Evolutionary conservation across 2,888 invertebrate genomes (phyloP), one percentile per base, ranked within the genome.

Genomic region (Thecocarcelia acutangulata): DNA sequence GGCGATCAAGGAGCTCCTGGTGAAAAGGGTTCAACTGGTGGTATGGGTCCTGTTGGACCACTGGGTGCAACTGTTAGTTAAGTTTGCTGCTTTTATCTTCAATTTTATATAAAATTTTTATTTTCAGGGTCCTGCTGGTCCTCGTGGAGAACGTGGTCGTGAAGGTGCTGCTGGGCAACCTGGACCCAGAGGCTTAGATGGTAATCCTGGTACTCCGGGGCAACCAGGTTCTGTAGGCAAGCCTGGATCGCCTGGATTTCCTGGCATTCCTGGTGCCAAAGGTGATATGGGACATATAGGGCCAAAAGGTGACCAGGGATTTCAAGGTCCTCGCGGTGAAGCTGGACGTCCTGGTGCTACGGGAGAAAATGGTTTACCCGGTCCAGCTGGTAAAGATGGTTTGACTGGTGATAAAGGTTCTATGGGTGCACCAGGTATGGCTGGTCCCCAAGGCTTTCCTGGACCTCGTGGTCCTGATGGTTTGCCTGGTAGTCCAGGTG

Each of bases 241-340:
- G 91, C 92, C 95, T 19, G 97, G 97, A 3, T 92, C 96, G 15
- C 96, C 96, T 24, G 97, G 97, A 2, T 96, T 96, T 87, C 95
- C 96, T 8, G 97, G 97, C 37, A 87, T 84, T 83, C 94, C 95
- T 24, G 97, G 97, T 3, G 91, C 93, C 42, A 97, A 96, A 91
- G 97, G 96, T 13, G 96, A 96, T 89, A 93, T 93, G 91, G 97
- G 97, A 21, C 87, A 92, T 63, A 89, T 91, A 74, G 97, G 96
- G 0, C 94, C 95, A 0, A 96, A 96, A 91, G 97, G 96, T 54
- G 95, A 94, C 86, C 95, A 94, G 91, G 96, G 96, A 11, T 91
- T 95, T 56, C 96, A 96, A 92, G 96, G 96, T 1, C 94, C 95
- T 0, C 91, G 96, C 87, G 96, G 96, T 64, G 96, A 96, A 91